Evolutionary conservation across 2,113 vertebrate genomes (phyloP), one percentile per base, ranked within the genome.

Genomic region (Dinomys branickii): DNA sequence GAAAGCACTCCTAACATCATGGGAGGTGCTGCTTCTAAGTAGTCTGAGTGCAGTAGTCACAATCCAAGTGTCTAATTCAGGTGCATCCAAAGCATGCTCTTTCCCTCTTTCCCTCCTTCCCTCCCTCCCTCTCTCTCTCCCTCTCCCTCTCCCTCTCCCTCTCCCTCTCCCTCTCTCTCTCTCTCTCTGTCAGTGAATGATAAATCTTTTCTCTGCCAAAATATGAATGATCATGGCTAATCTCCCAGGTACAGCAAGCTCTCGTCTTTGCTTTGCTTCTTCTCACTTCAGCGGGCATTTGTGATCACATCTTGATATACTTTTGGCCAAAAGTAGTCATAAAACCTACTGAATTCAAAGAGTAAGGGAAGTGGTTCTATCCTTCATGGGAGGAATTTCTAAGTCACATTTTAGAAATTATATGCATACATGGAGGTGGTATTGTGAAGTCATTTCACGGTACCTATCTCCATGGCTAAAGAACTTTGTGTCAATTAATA

Each of bases 401-500:
- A 61, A 75, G 16, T 59, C 65, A 41, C 11, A 77, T n/a, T 92
- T 13, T 78, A 85, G 61, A 67, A 28, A 63, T 33, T 13, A 28
- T 0, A 26, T 44, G 22, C 3, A 47, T 73, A 54, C 0, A 5
- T 7, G 5, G 7, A 41, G 19, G 2, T 2, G 44, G 28, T 33
- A n/a, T 65, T 94, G 83, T 71, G 7, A n/a, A 81, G 1, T 86
- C 17, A 71, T 10, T 85, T 54, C 20, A 14, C 2, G 35, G 65
- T 5, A 38, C 1, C 38, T 63, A 35, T 14, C 6, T 93, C 35
- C 69, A 13, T 85, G 50, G 1, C 11, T 65, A 81, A 56, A 58
- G 12, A 44, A 59, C 3, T 85, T 75, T 54, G 7, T 14, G 38
- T 44, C 30, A 33, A 35, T 19, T 84, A 88, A 38, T 30, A 38